These are phyloP conservation scores for Gopherus flavomarginatus DNA, from an alignment of 2,113 vertebrate genomes.

Conservation along the genomic window DNA sequence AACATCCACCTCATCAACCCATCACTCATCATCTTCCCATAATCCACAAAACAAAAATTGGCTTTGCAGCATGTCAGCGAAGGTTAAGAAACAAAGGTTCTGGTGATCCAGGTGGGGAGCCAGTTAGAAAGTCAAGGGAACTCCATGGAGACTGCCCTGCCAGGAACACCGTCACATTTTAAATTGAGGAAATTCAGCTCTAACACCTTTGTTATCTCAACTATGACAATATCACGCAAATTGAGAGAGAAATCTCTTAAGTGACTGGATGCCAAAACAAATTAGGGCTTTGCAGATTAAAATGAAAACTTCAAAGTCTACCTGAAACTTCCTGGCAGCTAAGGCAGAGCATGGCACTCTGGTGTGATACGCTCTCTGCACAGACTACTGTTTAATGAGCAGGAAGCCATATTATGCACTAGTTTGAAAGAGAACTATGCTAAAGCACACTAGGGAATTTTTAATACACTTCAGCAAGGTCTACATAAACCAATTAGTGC, in stretches of 20 bases:
- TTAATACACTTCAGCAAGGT: too few species aligned
- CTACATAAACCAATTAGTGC: too few species aligned
- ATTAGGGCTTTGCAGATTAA: background rate
- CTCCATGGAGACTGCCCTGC: background rate
- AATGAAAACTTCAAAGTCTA: background rate
- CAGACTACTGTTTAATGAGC: background rate
- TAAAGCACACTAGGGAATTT: too few species aligned
- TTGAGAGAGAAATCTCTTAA: background rate
- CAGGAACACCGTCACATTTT: background rate
- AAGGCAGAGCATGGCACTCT: accelerated
- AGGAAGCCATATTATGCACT: background rate
- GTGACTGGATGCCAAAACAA: too few species aligned
- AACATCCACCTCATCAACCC: background rate
- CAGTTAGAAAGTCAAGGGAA: background rate
- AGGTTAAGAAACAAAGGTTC: background rate
- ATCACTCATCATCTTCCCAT: background rate
- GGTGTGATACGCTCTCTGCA: background rate
- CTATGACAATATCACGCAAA: background rate
- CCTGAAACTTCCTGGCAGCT: background rate
- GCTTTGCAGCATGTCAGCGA: background rate
- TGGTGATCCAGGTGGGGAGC: background rate
- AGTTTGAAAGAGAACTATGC: too few species aligned
- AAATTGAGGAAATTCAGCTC: background rate
- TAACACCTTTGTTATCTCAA: background rate
- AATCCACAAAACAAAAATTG: background rate